phyloP scores from a whole-genome alignment of 2,888 invertebrate genomes.

The Chelonus formosanus region DNA sequence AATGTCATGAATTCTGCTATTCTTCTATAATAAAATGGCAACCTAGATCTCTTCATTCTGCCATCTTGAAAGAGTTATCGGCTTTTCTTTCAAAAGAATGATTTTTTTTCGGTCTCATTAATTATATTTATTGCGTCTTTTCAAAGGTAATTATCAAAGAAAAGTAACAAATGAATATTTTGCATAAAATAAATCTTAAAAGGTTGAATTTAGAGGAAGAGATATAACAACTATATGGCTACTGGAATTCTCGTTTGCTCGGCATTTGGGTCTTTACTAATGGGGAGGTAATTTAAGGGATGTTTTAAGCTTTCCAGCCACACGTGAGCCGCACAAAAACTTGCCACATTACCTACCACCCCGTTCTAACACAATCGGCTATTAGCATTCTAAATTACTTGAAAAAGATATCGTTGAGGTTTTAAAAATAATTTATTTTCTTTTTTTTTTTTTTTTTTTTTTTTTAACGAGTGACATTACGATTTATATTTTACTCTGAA shows the following conservation, averaged over 20 bases:
- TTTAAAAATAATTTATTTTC: neutral
- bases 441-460: no score
- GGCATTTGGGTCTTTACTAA: conserved; percentile 59
- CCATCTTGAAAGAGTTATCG: no score
- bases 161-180: conserved; percentile 50
- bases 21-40: no score
- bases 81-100: no score
- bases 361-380: conserved; percentile 56
- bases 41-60: neutral
- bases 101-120: no score
- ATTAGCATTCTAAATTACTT: conserved; percentile 61
- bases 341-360: conserved; percentile 52
- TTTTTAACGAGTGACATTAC: no score
- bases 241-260: conserved; percentile 61
- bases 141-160: conserved; percentile 31
- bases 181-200: conserved; percentile 62
- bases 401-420: conserved; percentile 18
- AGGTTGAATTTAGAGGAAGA: conserved; percentile 9
- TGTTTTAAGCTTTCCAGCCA: conserved; percentile 61
- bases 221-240: conserved; percentile 41
- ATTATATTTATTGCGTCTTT: neutral
- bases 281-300: conserved; percentile 64
- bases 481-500: no score
- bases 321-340: conserved; percentile 62
- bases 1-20: conserved; percentile 20